Percentiles rank a stretch among this genome's conserved stretches.
Evolutionary conservation across 2,888 invertebrate genomes (phyloP).

Genomic region (Drosophila leonis): DNA sequence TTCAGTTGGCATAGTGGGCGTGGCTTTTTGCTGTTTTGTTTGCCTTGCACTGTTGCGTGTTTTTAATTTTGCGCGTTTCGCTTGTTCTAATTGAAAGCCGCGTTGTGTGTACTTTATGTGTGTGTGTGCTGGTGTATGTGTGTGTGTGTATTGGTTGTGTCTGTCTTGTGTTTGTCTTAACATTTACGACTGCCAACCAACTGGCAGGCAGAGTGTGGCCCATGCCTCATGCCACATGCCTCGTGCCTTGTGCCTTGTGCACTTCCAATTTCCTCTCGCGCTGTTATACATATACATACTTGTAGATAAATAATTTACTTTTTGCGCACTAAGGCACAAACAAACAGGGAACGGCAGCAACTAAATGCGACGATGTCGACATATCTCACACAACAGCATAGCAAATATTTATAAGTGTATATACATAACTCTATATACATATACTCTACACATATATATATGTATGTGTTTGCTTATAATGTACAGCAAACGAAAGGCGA

Average conservation of each 20-base stretch:
- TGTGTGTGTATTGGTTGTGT: constrained; percentile 30
- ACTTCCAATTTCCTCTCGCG: constrained; percentile 67
- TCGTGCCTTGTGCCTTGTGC: constrained; percentile 34
- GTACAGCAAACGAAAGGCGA: constrained; percentile 39
- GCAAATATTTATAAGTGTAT: constrained; percentile 72
- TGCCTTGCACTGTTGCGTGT: constrained; percentile 76
- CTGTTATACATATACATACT: constrained; percentile 55
- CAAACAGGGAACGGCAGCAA: constrained; percentile 57
- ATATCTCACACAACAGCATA: constrained; percentile 68
- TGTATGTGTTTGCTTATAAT: constrained; percentile 74
- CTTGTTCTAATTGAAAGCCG: constrained; percentile 79
- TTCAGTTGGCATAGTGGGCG: constrained; percentile 19
- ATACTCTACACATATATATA: constrained; percentile 13
- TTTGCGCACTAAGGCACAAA: constrained; percentile 80
- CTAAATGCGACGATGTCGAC: constrained; percentile 68
- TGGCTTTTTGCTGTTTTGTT: constrained; percentile 52
- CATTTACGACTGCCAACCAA: constrained; percentile 64
- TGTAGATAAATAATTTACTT: constrained; percentile 82
- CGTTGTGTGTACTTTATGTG: constrained; percentile 66
- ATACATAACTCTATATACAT: constrained; percentile 37
- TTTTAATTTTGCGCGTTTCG: constrained; percentile 82
- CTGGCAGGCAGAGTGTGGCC: constrained; percentile 2
- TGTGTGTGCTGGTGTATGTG: constrained; percentile 13
- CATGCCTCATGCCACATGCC: neutral
- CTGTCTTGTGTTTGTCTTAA: constrained; percentile 77